Evolutionary conservation across 2,888 invertebrate genomes (phyloP).

Genomic region (Drosophila pseudotalamancana): DNA sequence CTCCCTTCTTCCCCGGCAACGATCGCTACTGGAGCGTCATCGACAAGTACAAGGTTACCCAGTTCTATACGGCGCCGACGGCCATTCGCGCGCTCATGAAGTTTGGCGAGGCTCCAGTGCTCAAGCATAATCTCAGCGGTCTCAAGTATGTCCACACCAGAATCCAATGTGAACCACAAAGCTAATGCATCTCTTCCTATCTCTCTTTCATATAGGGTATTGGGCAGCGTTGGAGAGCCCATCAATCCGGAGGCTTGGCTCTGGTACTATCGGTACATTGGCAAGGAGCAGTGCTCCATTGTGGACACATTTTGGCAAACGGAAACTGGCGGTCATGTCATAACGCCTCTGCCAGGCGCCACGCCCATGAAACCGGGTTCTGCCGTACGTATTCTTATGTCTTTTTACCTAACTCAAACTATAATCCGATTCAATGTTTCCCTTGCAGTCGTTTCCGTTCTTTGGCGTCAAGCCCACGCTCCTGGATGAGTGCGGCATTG

Average conservation of each 20-base stretch:
- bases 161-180: neutral
- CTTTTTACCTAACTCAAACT: neutral
- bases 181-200: conserved; percentile 71
- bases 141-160: conserved; percentile 76
- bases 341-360: conserved; percentile 97
- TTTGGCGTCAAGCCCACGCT: conserved; percentile 97
- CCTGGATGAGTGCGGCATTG: conserved; percentile 93
- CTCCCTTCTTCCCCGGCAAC: conserved; percentile 97
- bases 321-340: conserved; percentile 98
- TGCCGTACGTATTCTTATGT: conserved; percentile 88
- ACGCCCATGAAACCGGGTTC: conserved; percentile 99
- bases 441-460: conserved; percentile 94
- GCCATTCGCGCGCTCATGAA: conserved; percentile 98
- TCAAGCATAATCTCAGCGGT: conserved; percentile 86
- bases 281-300: conserved; percentile 93
- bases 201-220: conserved; percentile 86
- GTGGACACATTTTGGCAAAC: conserved; percentile 99
- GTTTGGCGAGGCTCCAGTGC: conserved; percentile 93
- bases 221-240: conserved; percentile 99
- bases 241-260: conserved; percentile 99
- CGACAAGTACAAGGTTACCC: conserved; percentile 96
- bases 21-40: conserved; percentile 97
- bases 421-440: neutral
- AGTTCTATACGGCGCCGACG: conserved; percentile 99
- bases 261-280: conserved; percentile 96